Evolutionary conservation across 92 coral and sea anemone genomes (phyloP), one percentile per base, ranked within the genome.

Genomic region (Bergia puertoricense): DNA sequence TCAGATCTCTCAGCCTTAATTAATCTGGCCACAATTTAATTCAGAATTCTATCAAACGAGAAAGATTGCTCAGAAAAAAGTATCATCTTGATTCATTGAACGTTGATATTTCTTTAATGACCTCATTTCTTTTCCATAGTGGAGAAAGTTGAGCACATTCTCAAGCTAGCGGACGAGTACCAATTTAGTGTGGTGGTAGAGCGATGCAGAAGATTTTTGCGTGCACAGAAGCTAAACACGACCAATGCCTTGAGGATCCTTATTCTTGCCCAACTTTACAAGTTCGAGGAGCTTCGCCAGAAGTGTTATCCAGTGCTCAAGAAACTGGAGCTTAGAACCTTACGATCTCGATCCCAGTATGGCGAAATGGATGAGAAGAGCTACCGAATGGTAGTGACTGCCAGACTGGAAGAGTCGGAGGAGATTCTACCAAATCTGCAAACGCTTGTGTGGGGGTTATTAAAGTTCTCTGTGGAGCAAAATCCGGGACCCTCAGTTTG

Each of bases 161-260:
- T 90, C 30, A 80, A 72, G 74, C 38, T 90, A 16, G 86, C 92
- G 20, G 92, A 90, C 62, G 90, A 90, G 56, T 90, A 90, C 62
- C 81, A 90, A 15, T 45, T 48, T 14, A 15, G 56, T 68, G 89
- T 84, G 8, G 90, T 90, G 40, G 36, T 85, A 38, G 80, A 90
- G 71, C 89, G 57, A 50, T 90, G 92, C 66, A 43, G 23, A 1
- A 80, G 66, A 57, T n/a, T 7, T 56, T 86, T 88, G 56, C 42
- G 20, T 43, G 56, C 43, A 69, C 18, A 68, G 22, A 50, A n/a
- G 39, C 81, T 50, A 20, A 22, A 69, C 42, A 10, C 59, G 11
- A 54, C 15, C 0, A 88, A 88, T 45, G 86, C 20, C 8, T 50
- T 88, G 16, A 37, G 39, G 57, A 22, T 88, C 14, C 43, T 88